Base-by-base conservation (phyloP, 2,797 vertebrate species). In the Bradypus variegatus region DNA sequence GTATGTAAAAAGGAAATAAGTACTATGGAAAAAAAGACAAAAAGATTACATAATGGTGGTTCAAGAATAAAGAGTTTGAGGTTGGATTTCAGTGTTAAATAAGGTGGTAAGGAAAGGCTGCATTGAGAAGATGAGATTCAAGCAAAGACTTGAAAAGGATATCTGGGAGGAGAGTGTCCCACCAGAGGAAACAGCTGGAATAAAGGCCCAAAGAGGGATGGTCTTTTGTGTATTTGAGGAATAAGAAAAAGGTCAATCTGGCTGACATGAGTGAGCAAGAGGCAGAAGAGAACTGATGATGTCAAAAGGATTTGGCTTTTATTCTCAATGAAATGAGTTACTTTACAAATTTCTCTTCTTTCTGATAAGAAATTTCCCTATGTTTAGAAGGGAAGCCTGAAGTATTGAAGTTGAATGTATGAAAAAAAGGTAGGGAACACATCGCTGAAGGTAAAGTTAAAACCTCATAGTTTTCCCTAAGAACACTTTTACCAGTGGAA, bases 261-360 rank as follows among this genome's bases (percentile, higher is more conserved):
- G 36, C 9, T 50, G 55, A 9, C 8, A 2, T 25, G 50, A 88
- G 33, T 53, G 62, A 86, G 48, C 11, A 80, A 70, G 64, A 77
- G 36, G 31, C 29, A 60, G 60, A 81, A 69, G 0, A 84, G 78
- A 87, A 23, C 13, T 23, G 36, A 50, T 27, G 48, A 55, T 3
- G 1, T 80, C 23, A 23, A 15, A 69, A 75, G 53, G 38, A 62
- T 48, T 31, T 12, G n/a, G 33, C 5, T 90, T 81, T 75, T 70
- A 82, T 65, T 90, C 45, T 38, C 69, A 78, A 69, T 9, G 14
- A 88, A 90, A 73, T 70, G 3, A 36, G n/a, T 48, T 84, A 16
- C 79, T 81, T 89, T 62, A 75, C 48, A 85, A 58, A 91, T 72
- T 14, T 81, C 13, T 92, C 62, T 85, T 91, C 38, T 88, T 73